Percentiles rank a stretch among this genome's conserved stretches.
Conservation (phyloP, 2,888 invertebrate genomes). For the Tillus elongatus region DNA sequence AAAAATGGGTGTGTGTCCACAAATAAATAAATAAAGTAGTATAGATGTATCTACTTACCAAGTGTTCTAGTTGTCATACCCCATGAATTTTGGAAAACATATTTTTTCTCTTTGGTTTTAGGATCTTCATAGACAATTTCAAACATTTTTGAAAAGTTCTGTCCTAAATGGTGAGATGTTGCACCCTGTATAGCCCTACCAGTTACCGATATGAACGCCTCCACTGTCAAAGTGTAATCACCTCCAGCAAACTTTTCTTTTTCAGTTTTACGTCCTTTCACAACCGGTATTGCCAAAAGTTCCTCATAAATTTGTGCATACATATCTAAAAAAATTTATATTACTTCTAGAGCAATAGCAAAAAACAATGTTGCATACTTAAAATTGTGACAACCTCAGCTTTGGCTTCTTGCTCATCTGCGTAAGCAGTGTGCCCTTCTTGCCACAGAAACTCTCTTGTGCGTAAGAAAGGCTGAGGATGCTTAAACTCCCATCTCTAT, state of each 20-base stretch:
- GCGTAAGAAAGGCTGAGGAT: constrained; percentile 96
- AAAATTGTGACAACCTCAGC: constrained; percentile 77
- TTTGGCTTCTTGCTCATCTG: constrained; percentile 71
- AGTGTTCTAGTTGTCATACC: constrained; percentile 95
- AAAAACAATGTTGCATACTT: constrained; percentile 37
- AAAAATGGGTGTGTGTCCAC: no score
- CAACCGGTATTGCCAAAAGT: constrained; percentile 85
- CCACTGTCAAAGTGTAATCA: constrained; percentile 94
- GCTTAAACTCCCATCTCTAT: constrained; percentile 99
- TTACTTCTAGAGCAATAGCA: constrained; percentile 6
- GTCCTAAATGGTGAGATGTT: constrained; percentile 96
- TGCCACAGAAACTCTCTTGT: constrained; percentile 99
- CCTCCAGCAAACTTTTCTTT: constrained; percentile 99
- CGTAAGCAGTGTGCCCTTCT: constrained; percentile 96
- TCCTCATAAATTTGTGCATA: constrained; percentile 89
- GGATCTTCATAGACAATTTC: constrained; percentile 93
- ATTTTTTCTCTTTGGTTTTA: constrained; percentile 77
- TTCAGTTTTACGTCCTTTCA: constrained; percentile 93
- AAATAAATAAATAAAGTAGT: neutral
- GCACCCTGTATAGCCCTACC: constrained; percentile 93
- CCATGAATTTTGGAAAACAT: constrained; percentile 97
- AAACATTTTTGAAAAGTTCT: constrained; percentile 99
- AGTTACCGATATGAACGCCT: constrained; percentile 88
- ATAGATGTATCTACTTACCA: constrained; percentile 45
- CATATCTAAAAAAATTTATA: constrained; percentile 50